Evolutionary conservation across 2,113 vertebrate genomes (phyloP).

Genomic region (Pionites leucogaster): DNA sequence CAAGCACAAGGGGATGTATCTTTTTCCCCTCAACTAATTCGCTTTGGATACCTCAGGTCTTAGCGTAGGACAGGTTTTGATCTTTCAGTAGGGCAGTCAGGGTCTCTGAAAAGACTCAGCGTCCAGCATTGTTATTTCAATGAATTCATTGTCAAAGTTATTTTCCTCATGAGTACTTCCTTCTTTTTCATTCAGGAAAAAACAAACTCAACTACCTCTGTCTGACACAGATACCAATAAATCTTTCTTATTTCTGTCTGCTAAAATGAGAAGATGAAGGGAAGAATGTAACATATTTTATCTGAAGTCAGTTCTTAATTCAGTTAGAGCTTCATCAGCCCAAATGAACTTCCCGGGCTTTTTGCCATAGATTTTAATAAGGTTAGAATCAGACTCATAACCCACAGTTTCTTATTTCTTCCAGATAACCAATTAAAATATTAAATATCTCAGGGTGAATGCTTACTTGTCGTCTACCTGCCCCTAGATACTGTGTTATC

Average conservation of each 20-base stretch:
- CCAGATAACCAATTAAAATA: conserved; percentile 59
- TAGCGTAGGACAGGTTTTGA: neutral
- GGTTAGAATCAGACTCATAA: neutral
- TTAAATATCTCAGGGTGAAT: neutral
- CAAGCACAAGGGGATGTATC: neutral
- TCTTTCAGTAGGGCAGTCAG: neutral
- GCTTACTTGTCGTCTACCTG: neutral
- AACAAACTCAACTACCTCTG: neutral
- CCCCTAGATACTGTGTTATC: neutral
- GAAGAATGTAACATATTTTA: neutral
- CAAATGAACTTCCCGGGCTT: conserved; percentile 1
- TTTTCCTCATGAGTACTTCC: neutral
- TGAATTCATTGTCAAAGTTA: neutral
- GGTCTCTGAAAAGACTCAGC: neutral
- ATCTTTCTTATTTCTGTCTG: neutral
- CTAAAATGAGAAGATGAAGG: neutral
- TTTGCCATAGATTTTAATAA: conserved; percentile 37
- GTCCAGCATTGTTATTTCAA: neutral
- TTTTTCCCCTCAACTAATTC: neutral
- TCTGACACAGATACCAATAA: neutral
- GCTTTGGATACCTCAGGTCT: neutral
- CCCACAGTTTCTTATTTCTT: conserved; percentile 12
- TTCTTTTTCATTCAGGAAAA: neutral
- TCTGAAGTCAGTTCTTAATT: conserved; percentile 45
- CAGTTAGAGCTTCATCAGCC: conserved; percentile 7